These are phyloP conservation scores for Dryoscopus gambensis DNA, from an alignment of 2,113 vertebrate species.

Conservation along the genomic window DNA sequence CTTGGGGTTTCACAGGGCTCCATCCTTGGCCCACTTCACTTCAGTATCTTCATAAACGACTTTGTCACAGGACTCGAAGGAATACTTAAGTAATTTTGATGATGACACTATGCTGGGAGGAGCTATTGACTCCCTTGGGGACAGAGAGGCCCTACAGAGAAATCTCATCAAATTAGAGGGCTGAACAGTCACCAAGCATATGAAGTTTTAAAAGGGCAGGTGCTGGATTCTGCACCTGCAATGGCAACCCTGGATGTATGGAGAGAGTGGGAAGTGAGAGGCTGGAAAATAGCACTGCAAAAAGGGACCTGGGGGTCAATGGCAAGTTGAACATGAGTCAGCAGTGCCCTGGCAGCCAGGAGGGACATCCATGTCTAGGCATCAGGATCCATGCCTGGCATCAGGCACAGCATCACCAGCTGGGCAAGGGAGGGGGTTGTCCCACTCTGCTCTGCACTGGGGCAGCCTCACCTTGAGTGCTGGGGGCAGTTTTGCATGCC, in stretches of 20 bases:
- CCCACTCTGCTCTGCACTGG: background rate
- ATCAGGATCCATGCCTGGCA: background rate
- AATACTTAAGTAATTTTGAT: background rate
- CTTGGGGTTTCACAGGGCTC: background rate
- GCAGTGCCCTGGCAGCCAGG: background rate
- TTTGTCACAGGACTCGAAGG: fast-evolving
- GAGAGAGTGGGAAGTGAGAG: background rate
- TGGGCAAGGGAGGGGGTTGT: background rate
- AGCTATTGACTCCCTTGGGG: background rate
- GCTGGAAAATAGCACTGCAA: background rate
- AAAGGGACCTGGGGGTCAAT: fast-evolving
- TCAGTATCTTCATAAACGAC: background rate
- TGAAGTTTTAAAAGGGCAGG: background rate
- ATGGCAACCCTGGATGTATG: no score
- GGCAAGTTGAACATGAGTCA: background rate
- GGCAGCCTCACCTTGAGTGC: fast-evolving
- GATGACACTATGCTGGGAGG: background rate
- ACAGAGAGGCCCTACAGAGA: background rate
- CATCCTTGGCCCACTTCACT: background rate
- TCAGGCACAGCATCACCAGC: background rate
- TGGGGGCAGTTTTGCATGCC: background rate
- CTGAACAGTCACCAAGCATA: fast-evolving
- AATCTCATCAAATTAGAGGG: background rate
- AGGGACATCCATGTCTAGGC: background rate
- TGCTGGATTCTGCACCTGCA: background rate